A percentile compares a stretch with the other conserved stretches of the same genome.
Conservation (phyloP, 2,797 vertebrate genomes). For the Sandelia bainsii region DNA sequence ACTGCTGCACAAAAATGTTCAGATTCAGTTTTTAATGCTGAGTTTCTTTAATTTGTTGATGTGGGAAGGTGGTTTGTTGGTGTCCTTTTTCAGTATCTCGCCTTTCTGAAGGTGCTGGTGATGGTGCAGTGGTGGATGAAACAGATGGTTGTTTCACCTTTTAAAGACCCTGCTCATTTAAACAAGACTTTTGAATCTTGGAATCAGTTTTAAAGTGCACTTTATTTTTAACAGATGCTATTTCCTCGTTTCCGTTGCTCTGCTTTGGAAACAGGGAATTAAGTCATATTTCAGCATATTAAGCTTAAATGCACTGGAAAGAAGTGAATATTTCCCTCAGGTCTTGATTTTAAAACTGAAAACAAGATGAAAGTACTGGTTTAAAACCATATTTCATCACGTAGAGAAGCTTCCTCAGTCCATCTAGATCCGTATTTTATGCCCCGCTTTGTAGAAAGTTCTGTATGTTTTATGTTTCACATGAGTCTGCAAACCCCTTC, state of each 20-base stretch:
- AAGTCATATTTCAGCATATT: neutral
- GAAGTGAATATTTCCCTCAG: too few relatives aligned
- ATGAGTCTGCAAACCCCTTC: neutral
- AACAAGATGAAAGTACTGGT: neutral
- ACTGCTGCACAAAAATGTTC: neutral
- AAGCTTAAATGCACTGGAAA: too few relatives aligned
- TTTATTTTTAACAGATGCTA: neutral
- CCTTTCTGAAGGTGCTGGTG: constrained; percentile 1
- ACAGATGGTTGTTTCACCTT: constrained; percentile 1
- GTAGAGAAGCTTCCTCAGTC: constrained; percentile 29
- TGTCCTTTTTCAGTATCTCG: neutral
- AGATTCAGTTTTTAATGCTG: neutral
- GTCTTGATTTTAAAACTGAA: constrained; percentile 6
- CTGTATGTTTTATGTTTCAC: constrained; percentile 8
- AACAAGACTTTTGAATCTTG: neutral
- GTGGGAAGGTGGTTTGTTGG: neutral
- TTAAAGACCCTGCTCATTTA: neutral
- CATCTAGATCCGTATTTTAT: constrained; percentile 16
- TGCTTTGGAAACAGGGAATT: neutral
- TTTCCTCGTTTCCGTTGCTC: neutral
- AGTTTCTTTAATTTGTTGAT: neutral
- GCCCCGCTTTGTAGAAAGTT: constrained; percentile 34
- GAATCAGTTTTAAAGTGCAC: neutral
- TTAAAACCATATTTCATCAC: neutral
- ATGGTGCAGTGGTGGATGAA: neutral